A percentile compares a stretch with the other conserved stretches of the same genome.
phyloP scores from a whole-genome alignment of 2,888 invertebrate species.

The Noctua janthina region DNA sequence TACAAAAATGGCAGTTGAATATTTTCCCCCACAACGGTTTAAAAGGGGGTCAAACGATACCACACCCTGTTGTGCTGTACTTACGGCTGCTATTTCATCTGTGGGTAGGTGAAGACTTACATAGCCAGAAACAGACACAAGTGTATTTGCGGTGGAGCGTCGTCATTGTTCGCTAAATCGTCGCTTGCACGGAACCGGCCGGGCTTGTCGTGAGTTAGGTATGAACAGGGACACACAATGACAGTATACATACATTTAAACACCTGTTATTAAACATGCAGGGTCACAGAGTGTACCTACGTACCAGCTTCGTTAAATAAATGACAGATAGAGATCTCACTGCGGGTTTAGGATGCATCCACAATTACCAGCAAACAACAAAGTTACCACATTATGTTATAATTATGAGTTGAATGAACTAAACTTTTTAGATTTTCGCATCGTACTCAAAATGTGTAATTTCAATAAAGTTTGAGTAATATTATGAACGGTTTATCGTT shows the following conservation, averaged over 20 bases:
- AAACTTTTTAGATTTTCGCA: slow-evolving; percentile 61
- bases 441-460: slow-evolving; percentile 21
- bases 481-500: slow-evolving; percentile 11
- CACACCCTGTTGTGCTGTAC: slow-evolving; percentile 64
- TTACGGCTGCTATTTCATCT: slow-evolving; percentile 71
- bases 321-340: slow-evolving; percentile 87
- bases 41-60: slow-evolving; percentile 64
- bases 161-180: slow-evolving; percentile 90
- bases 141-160: slow-evolving; percentile 88
- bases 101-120: slow-evolving; percentile 78
- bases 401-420: slow-evolving; percentile 81
- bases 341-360: slow-evolving; percentile 84
- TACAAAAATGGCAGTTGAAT: slow-evolving; percentile 90
- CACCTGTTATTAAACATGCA: slow-evolving; percentile 90
- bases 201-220: slow-evolving; percentile 89
- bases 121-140: slow-evolving; percentile 84
- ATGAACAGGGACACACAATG: slow-evolving; percentile 85
- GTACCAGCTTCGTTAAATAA: slow-evolving; percentile 85
- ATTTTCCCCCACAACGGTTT: slow-evolving; percentile 85
- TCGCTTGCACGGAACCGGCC: slow-evolving; percentile 89
- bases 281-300: slow-evolving; percentile 85
- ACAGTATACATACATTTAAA: slow-evolving; percentile 88
- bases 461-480: slow-evolving; percentile 12
- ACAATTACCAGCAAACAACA: slow-evolving; percentile 78
- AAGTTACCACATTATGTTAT: slow-evolving; percentile 77